Percentiles rank a stretch among this genome's conserved stretches.
Evolutionary conservation across 2,113 vertebrate genomes (phyloP).

Genomic region (Tupaia chinensis): DNA sequence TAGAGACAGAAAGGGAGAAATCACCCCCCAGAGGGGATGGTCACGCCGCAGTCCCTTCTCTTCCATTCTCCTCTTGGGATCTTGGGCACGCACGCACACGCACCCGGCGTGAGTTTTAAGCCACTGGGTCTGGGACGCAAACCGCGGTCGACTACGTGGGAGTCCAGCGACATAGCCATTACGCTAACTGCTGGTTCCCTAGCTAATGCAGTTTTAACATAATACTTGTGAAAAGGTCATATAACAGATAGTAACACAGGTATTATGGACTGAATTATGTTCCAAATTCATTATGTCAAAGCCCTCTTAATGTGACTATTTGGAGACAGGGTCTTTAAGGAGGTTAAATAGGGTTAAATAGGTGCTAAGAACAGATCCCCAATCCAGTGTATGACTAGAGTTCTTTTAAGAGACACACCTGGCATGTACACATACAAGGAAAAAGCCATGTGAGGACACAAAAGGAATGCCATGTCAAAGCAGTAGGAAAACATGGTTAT

Average conservation of each 20-base stretch:
- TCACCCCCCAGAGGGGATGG: too few relatives aligned
- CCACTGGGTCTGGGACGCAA: too few relatives aligned
- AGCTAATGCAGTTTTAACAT: constrained; percentile 34
- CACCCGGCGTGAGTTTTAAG: too few relatives aligned
- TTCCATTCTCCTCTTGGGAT: too few relatives aligned
- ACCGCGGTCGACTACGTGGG: too few relatives aligned
- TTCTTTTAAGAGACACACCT: background rate
- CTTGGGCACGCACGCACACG: too few relatives aligned
- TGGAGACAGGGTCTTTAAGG: background rate
- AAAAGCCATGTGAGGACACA: background rate
- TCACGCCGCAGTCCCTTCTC: too few relatives aligned
- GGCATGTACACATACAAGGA: background rate
- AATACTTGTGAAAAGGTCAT: constrained; percentile 2
- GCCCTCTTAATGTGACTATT: background rate
- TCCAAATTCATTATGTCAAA: background rate
- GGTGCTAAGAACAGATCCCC: background rate
- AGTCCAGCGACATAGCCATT: too few relatives aligned
- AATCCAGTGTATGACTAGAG: background rate
- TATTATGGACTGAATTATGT: background rate
- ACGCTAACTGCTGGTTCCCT: too few relatives aligned
- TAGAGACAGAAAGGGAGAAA: too few relatives aligned
- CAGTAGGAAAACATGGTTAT: background rate
- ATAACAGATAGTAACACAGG: background rate
- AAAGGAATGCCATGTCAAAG: background rate
- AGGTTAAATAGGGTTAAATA: background rate